Percentiles rank a stretch among this genome's conserved stretches.
Conservation (phyloP, 2,113 vertebrate genomes). For the Xenopus laevis region DNA sequence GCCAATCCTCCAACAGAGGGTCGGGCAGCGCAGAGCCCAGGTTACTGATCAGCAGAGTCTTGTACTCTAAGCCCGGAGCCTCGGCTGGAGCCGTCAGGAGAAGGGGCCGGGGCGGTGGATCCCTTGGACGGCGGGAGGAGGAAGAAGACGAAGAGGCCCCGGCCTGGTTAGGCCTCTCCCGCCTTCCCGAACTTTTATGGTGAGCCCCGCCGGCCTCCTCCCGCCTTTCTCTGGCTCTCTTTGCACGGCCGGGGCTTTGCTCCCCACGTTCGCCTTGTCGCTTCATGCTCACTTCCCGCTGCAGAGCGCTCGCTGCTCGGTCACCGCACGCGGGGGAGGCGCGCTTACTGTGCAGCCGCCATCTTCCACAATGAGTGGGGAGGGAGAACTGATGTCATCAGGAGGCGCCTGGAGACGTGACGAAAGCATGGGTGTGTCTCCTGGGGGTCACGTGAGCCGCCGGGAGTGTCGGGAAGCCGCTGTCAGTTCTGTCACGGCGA, state of each 20-base stretch:
- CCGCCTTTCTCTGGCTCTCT: conserved; percentile 76
- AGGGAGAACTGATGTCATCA: conserved; percentile 47
- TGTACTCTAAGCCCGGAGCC: conserved; percentile 75
- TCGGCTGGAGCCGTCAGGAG: conserved; percentile 58
- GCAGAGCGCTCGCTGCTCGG: not conserved
- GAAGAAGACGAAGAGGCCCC: conserved; percentile 45
- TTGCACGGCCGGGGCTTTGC: conserved; percentile 74
- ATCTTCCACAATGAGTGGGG: conserved; percentile 94
- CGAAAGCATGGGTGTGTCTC: conserved; percentile 32
- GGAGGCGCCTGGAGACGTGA: conserved; percentile 37
- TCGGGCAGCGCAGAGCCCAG: conserved; percentile 88
- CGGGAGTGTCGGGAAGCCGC: too few species aligned
- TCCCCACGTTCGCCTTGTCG: conserved; percentile 82
- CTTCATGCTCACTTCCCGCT: conserved; percentile 71
- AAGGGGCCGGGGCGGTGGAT: conserved; percentile 53
- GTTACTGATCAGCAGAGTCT: conserved; percentile 92
- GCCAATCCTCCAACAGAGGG: conserved; percentile 90
- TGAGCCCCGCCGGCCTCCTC: conserved; percentile 67
- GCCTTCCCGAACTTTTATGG: conserved; percentile 66
- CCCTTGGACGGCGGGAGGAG: conserved; percentile 52
- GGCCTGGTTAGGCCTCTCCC: conserved; percentile 49
- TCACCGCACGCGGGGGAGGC: conserved; percentile 50
- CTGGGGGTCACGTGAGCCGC: too few species aligned
- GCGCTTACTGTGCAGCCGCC: conserved; percentile 77
- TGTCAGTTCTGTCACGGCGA: too few species aligned